Conservation (phyloP, 2,797 vertebrate species). For the Molossus alvarezi region DNA sequence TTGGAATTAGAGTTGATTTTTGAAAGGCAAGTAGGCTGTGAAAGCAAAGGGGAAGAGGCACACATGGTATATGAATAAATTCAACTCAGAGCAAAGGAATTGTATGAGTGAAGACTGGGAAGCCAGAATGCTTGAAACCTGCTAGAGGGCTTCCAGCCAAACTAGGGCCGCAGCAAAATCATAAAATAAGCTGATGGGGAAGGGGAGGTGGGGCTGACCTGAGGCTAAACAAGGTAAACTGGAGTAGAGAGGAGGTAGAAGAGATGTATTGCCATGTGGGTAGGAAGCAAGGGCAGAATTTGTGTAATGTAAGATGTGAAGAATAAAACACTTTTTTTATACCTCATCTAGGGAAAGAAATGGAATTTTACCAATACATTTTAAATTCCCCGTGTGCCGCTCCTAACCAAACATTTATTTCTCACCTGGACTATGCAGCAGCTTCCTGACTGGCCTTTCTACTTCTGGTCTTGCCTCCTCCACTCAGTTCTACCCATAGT, state of each 20-base stretch:
- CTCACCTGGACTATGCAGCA: background rate
- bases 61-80: background rate
- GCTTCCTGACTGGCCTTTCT: background rate
- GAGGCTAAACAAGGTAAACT: conserved; percentile 25
- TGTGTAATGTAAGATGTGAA: conserved; percentile 3
- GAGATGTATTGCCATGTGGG: background rate
- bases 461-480: background rate
- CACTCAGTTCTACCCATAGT: background rate
- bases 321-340: conserved; percentile 24
- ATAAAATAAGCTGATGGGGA: background rate
- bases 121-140: background rate
- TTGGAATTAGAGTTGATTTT: background rate
- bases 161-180: background rate
- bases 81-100: background rate
- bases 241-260: background rate
- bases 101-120: background rate
- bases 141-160: background rate
- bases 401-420: background rate
- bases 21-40: conserved; percentile 25
- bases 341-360: background rate
- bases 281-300: background rate
- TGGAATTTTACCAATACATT: background rate
- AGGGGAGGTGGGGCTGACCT: background rate
- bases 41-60: background rate
- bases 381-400: background rate